A percentile compares a stretch with the other conserved stretches of the same genome.
Conservation (phyloP, 2,113 vertebrate species). For the Neogobius melanostomus region DNA sequence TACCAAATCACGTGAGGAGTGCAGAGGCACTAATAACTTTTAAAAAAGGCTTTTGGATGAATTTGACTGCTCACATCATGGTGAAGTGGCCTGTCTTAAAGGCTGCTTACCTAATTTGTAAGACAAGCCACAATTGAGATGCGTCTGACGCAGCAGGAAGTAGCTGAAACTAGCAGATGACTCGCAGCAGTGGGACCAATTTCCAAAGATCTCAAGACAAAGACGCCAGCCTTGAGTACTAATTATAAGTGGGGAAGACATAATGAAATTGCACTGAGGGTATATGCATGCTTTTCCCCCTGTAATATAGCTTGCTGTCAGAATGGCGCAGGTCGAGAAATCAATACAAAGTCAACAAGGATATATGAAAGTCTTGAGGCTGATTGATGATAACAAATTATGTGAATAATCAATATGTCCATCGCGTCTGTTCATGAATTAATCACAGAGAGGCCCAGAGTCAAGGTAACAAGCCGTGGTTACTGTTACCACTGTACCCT, state of each 20-base stretch:
- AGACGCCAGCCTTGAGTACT: background rate
- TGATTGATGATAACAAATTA: conserved; percentile 76
- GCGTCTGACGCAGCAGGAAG: too few species aligned
- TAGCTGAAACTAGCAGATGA: too few species aligned
- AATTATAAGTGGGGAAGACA: conserved; percentile 27
- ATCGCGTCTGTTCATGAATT: conserved; percentile 70
- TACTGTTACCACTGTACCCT: conserved; percentile 40
- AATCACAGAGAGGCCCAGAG: conserved; percentile 58
- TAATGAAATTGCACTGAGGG: conserved; percentile 37
- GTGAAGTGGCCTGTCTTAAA: too few species aligned
- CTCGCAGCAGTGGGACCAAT: too few species aligned
- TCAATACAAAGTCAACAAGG: conserved; percentile 66
- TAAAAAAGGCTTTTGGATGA: too few species aligned
- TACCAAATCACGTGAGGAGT: too few species aligned
- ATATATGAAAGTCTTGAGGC: conserved; percentile 64
- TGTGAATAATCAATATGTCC: conserved; percentile 73
- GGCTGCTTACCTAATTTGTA: too few species aligned
- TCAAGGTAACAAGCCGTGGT: conserved; percentile 53
- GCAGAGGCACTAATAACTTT: too few species aligned
- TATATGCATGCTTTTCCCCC: conserved; percentile 20
- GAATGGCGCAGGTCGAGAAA: conserved; percentile 61
- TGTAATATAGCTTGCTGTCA: conserved; percentile 55
- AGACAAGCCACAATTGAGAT: too few species aligned
- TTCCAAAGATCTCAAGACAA: background rate
- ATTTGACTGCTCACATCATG: too few species aligned